Evolutionary conservation across 2,113 vertebrate genomes (phyloP).

Genomic region (Capricornis sumatraensis): DNA sequence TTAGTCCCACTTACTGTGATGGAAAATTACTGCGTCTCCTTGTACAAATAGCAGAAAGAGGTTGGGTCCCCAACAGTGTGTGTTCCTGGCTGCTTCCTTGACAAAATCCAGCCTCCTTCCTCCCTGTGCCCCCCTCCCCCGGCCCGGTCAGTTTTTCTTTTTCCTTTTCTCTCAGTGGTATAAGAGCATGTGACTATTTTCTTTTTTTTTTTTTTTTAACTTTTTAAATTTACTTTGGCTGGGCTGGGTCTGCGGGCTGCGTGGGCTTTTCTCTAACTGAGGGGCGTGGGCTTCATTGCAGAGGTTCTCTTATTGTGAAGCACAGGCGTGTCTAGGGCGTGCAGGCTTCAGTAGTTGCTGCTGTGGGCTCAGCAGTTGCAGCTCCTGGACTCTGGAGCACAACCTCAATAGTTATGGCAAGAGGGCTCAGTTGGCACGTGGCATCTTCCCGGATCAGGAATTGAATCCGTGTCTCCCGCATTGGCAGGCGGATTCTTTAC

Average conservation of each 20-base stretch:
- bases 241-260: not conserved
- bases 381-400: not conserved
- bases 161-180: not conserved
- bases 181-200: not conserved
- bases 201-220: not conserved
- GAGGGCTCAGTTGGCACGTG: not conserved
- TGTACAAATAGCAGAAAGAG: not conserved
- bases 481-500: not conserved
- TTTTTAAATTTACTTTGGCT: not conserved
- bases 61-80: not conserved
- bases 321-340: not conserved
- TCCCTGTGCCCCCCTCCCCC: fast-evolving
- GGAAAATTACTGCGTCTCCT: not conserved
- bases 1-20: not conserved
- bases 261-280: fast-evolving
- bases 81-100: not conserved
- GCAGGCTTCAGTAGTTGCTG: not conserved
- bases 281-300: fast-evolving
- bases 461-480: not conserved
- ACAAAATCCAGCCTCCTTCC: not conserved
- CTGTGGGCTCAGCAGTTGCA: not conserved
- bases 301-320: not conserved
- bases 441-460: not conserved
- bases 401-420: not conserved
- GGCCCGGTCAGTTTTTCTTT: not conserved